Base-by-base conservation (phyloP, 1,140 invertebrate genomes). In the Macrobrachium rosenbergii region DNA sequence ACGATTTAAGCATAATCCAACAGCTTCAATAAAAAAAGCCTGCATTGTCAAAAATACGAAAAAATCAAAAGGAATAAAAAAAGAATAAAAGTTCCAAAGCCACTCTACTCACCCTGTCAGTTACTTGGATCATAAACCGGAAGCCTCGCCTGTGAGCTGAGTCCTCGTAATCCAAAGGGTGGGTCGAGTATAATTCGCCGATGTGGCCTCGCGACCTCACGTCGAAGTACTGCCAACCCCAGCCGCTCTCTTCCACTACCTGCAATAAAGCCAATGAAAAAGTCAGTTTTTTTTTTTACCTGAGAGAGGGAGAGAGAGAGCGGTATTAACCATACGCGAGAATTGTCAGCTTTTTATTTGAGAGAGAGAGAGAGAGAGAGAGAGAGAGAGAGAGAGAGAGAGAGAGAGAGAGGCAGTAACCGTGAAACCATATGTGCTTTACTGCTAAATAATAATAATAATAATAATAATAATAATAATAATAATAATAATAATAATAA, bases 111-210 rank as follows among this genome's bases (percentile, higher is more conserved):
- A 80, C 78, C 59, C 78, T 60, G 21, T 80, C 78, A 21, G 78
- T 80, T 37, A 83, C 82, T 19, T 83, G 82, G 28, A 83, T 67
- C 82, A 83, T 83, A 67, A 83, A 83, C 45, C 72, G 69, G 28
- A 83, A 83, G 0, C 82, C 82, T 62, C 82, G 23, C 1, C 69
- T 52, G 16, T 83, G 82, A 14, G 52, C 69, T 2, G 82, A 17
- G 17, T 83, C 82, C 23, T 83, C 69, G 52, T 60, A 80, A 16
- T 80, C 78, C 28, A 80, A 52, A 80, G 78, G 59, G 11, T 63
- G 19, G 11, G n/a, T 52, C 17, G 78, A 52, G 28, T 62, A 80
- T 19, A 80, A 52, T 12, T 80, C 19, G 0, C 78, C 78, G 5
- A n/a, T 60, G 58, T 52, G 14, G 6, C 59, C 78, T 52, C 62